Evolutionary conservation across 1,140 invertebrate species (phyloP), one percentile per base, ranked within the genome.

Genomic region (Atta colombica): DNA sequence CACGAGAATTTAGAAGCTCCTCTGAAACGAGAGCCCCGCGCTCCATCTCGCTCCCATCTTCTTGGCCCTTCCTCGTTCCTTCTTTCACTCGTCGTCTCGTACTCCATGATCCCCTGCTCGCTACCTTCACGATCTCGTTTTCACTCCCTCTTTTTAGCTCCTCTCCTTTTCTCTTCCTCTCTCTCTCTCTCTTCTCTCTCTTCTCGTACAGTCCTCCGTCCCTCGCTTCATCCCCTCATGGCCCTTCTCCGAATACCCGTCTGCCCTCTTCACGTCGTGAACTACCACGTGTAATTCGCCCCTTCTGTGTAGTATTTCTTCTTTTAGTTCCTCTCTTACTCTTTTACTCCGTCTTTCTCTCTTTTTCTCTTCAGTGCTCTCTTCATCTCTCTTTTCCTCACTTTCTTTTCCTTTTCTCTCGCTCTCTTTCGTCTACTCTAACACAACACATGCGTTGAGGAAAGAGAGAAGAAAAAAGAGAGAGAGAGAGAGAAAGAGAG

Each of bases 111-210:
- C 86, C 74, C 84, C 68, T 68, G 80, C 86, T 66, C 85, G 75
- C 78, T 85, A 80, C 89, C 90, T 91, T 90, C 86, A 89, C 88
- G 85, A 87, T 89, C 87, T 91, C 85, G 77, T 77, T 82, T 90
- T 84, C 87, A 86, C 86, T 90, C 84, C 75, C 86, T 68, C 85
- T 66, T 82, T 87, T 88, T 88, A 35, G 31, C 31, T 75, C 45
- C 58, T 66, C 66, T 68, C 65, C 31, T 35, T 35, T 35, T 5
- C 7, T 77, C 74, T 69, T 28, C 21, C 35, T 63, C 61, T 53
- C 65, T n/a, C 18, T 49, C n/a, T 68, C 39, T 14, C 25, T 81
- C 66, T 39, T 61, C 28, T 68, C 28, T 18, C 53, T 72, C 3
- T 61, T 10, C n/a, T 12, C 21, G 39, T 69, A 25, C 66, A 49